Base-by-base conservation (phyloP, 2,888 invertebrate genomes). In the Hemaris fuciformis region DNA sequence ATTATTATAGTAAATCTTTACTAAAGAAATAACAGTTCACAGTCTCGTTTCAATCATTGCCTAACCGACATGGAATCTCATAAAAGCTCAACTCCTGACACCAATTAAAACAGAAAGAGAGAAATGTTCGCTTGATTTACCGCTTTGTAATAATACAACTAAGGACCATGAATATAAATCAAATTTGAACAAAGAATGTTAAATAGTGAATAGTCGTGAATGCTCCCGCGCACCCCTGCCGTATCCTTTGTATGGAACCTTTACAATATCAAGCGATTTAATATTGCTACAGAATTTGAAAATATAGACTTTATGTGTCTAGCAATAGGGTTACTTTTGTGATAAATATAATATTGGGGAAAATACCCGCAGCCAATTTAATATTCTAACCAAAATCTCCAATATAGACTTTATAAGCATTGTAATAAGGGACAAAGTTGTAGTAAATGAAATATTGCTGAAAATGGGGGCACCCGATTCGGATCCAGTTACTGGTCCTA, bases 201-300 rank as follows among this genome's bases (percentile, higher is more conserved):
- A 92, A 91, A 92, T 89, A 92, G 90, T 91, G 90, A 91, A 89
- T 88, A 91, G 84, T 90, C 86, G 88, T 91, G 89, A 91, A 91
- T 88, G 87, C 84, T 83, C 78, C 71, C 77, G 77, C 82, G 86
- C 87, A 88, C 89, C 89, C 90, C 83, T 81, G 75, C 75, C 42
- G 62, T 74, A 71, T 77, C 84, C 84, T 89, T 88, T 88, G 89
- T 79, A 76, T 70, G 70, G 53, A 62, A 75, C 72, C 77, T 80
- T 78, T 80, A 73, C 68, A 83, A 76, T 18, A 53, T 53, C 27
- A 31, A 18, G 27, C 53, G 10, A 18, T 53, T 48, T 31, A 27
- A 53, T 31, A 15, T 31, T 10, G 0, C 31, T 18, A 10, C 10
- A 10, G 1, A 53, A 10, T 31, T 27, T 18, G 15, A 18, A 0